These are phyloP conservation scores for Tachystola acroxantha DNA, from an alignment of 2,888 invertebrate species.

Conservation along the genomic window DNA sequence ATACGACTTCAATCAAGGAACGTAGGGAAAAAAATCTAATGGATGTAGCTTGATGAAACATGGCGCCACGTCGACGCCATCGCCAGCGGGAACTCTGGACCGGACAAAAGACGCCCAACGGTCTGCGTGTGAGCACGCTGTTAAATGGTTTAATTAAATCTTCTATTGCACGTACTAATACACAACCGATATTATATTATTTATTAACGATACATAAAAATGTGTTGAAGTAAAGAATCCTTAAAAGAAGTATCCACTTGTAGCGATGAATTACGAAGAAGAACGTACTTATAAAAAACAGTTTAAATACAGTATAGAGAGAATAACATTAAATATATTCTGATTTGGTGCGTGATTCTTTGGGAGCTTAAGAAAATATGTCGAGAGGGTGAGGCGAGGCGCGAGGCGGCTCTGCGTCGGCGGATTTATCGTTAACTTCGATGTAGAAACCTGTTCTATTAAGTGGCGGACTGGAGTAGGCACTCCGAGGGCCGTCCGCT, in stretches of 20 bases:
- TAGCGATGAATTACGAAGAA: too few species aligned
- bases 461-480: conserved; percentile 42
- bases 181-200: too few species aligned
- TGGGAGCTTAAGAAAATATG: conserved; percentile 47
- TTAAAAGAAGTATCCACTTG: too few species aligned
- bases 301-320: too few species aligned
- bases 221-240: too few species aligned
- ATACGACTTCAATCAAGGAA: conserved; percentile 15
- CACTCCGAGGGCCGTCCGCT: conserved; percentile 47
- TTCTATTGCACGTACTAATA: not conserved
- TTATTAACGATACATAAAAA: too few species aligned
- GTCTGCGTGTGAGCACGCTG: conserved; percentile 36
- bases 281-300: too few species aligned
- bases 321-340: too few species aligned
- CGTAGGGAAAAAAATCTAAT: conserved; percentile 31
- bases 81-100: conserved; percentile 18
- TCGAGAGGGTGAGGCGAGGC: conserved; percentile 43
- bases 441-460: conserved; percentile 67
- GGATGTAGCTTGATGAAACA: conserved; percentile 27
- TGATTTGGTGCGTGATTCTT: conserved; percentile 26
- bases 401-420: conserved; percentile 29
- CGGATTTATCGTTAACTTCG: conserved; percentile 66
- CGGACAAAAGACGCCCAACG: conserved; percentile 41
- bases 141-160: conserved; percentile 2
- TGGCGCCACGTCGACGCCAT: conserved; percentile 35